Base-by-base conservation (phyloP, 2,113 vertebrate species). In the Protomyctophum bolini region DNA sequence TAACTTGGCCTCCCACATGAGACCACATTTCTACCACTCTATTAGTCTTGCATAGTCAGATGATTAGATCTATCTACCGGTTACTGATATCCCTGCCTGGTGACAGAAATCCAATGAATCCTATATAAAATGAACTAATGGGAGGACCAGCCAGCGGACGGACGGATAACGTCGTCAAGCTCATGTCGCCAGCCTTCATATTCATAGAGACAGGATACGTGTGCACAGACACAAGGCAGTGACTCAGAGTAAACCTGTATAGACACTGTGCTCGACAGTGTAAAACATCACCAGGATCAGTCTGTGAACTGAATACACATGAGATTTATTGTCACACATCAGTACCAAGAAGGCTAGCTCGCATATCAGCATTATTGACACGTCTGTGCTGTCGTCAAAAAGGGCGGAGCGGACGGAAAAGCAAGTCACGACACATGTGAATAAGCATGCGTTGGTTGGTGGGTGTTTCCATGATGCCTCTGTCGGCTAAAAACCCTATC, bases 381-480 rank as follows among this genome's bases (percentile, higher is more conserved):
- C 79, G 73, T 61, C 28, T 55, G 55, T 21, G 73, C 70, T 28
- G 67, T 6, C n/a, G 55, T 8, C 14, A 21, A 21, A 21, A 21
- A 21, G 21, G 21, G 21, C 21, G 21, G 21, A 21, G 21, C 21
- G 21, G 55, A 8, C n/a, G 55, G 6, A 21, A 21, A 63, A 55
- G 58, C 41, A 45, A 60, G 63, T 63, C 66, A 72, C 21, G 55
- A 57, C 55, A 14, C 55, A 57, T 7, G 14, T 15, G 85, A 84
- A 77, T 86, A 79, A 89, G 21, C 83, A 77, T 80, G 65, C 59
- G 41, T 74, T 68, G 21, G 29, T 41, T 68, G 14, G 76, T 62
- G 69, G 81, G 76, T 85, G 84, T 85, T 84, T 84, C 84, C 77
- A 83, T 84, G 84, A 76, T 73, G 65, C 75, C 76, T 74, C 70